Evolutionary conservation across 2,888 invertebrate genomes (phyloP).

Genomic region (Holacanthella duospinosa): DNA sequence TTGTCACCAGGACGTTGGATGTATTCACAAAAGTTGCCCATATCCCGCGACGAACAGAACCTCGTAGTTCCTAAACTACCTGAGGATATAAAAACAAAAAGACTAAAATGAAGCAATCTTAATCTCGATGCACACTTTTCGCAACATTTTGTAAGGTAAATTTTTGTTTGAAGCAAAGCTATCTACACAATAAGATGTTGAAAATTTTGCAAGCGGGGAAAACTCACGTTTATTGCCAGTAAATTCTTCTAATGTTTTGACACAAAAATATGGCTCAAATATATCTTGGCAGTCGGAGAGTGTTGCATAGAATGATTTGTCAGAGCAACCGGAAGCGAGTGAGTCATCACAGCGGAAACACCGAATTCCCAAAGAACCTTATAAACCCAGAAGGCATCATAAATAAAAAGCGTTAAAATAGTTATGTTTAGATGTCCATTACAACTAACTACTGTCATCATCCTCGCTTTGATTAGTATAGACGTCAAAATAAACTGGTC

Average conservation of each 20-base stretch:
- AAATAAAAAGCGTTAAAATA: not conserved
- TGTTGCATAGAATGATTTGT: conserved; percentile 42
- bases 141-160: too few species aligned
- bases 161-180: too few species aligned
- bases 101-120: not conserved
- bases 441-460: too few species aligned
- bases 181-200: too few species aligned
- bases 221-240: not conserved
- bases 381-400: not conserved
- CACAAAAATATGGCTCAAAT: conserved; percentile 68
- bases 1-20: conserved; percentile 75
- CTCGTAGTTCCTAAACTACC: conserved; percentile 81
- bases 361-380: conserved; percentile 34
- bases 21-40: conserved; percentile 83
- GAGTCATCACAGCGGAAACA: conserved; percentile 52
- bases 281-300: conserved; percentile 60
- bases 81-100: conserved; percentile 42
- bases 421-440: too few species aligned
- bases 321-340: conserved; percentile 40
- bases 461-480: too few species aligned
- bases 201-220: too few species aligned
- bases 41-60: conserved; percentile 72
- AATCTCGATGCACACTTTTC: too few species aligned
- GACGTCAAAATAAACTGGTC: too few species aligned
- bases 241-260: conserved; percentile 66